Base-by-base conservation (phyloP, 2,888 invertebrate genomes). In the Anthrax anthrax region DNA sequence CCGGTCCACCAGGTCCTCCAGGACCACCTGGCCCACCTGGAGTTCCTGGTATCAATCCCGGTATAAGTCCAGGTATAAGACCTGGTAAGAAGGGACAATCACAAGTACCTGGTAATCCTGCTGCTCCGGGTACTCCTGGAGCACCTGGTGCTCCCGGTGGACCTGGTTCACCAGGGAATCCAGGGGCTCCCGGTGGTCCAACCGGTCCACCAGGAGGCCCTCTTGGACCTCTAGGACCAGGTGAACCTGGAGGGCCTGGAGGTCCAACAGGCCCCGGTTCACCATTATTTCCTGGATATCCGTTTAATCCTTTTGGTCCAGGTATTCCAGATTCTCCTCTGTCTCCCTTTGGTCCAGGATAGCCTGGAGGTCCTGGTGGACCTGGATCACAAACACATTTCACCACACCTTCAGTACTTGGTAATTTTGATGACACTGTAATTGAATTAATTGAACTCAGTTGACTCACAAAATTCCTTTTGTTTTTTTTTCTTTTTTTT, bases 31-130 rank as follows among this genome's bases (percentile, higher is more conserved):
- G 36, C 12, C 5, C 18, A 12, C 36, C 39, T 12, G 36, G 13
- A 32, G 23, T n/a, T 23, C 29, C 29, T 12, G 29, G 29, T 32
- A 32, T 12, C 3, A 9, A 9, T 23, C 29, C 29, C 3, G 29
- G 29, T 32, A 32, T 12, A 12, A 9, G 3, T 1, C 4, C 29
- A 12, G 12, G 12, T 32, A 3, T 3, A 12, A 12, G 29, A 12
- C 9, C 9, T 12, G 81, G 77, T 60, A 23, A 23, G 23, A 23
- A 23, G 8, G 23, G 23, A 23, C 23, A 23, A 23, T 23, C 8
- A 23, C 23, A 23, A 23, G 82, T 81, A 27, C 85, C 85, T 19
- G 81, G 76, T 2, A 73, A 65, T 40, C 88, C 88, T 57, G 72
- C 69, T 1, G 64, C 23, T 23, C 23, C 23, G 23, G 5, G 23